These are phyloP conservation scores for Drosophila nr. perissopoda DNA, from an alignment of 2,888 invertebrate species.

Conservation along the genomic window DNA sequence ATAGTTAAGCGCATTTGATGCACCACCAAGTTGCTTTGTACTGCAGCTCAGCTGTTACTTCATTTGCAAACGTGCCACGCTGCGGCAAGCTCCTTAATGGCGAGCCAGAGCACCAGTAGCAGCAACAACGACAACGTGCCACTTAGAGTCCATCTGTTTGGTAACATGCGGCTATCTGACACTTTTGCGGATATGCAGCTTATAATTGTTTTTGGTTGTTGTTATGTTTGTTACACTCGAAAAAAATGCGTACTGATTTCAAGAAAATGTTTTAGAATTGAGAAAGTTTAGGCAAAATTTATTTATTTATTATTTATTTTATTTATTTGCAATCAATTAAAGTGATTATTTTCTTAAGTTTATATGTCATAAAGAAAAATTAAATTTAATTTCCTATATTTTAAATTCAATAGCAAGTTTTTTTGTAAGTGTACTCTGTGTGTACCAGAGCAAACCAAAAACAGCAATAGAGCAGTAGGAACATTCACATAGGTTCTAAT, in stretches of 20 bases:
- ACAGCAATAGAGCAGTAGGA: conserved; percentile 2
- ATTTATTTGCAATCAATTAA: too few species aligned
- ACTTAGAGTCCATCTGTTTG: conserved; percentile 27
- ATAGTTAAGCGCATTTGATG: conserved; percentile 69
- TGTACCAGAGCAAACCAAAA: not conserved
- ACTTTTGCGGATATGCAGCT: conserved; percentile 50
- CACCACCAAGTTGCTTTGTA: conserved; percentile 37
- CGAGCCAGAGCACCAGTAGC: not conserved
- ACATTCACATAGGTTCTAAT: conserved; percentile 41
- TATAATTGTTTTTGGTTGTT: conserved; percentile 61
- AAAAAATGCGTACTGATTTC: not conserved
- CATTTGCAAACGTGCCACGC: conserved; percentile 34
- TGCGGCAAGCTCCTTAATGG: conserved; percentile 17
- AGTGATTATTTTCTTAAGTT: too few species aligned
- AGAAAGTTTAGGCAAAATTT: too few species aligned
- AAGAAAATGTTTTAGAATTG: too few species aligned
- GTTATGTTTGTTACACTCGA: not conserved
- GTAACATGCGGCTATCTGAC: conserved; percentile 61
- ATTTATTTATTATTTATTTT: too few species aligned
- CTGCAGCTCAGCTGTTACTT: conserved; percentile 15
- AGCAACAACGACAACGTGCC: conserved; percentile 12
- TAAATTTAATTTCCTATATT: not conserved
- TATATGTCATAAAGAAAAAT: too few species aligned
- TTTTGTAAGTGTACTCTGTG: not conserved
- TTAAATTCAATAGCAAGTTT: not conserved